Evolutionary conservation across 2,888 invertebrate species (phyloP), one percentile per base, ranked within the genome.

Genomic region (Apamea monoglypha): DNA sequence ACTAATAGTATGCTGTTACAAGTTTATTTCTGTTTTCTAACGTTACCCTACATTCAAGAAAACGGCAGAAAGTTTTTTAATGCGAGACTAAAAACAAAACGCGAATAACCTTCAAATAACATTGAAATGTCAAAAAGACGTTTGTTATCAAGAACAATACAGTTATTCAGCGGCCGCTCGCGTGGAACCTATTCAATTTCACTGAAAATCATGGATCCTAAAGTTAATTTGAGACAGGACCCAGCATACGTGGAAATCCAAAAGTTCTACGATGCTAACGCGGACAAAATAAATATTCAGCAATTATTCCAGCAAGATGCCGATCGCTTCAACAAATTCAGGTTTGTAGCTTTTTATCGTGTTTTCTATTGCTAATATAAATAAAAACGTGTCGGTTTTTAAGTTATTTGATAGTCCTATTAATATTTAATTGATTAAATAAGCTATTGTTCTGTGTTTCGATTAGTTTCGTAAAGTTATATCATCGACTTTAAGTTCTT

Each of bases 321-420:
- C 0, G 96, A 97, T 53, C 98, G 99, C 82, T 99, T 99, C 93
- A 97, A 98, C 74, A 99, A 99, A 95, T 99, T 98, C 97, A 99
- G 99, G 99, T 99, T 96, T 83, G 82, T 80, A 32, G 12, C 36
- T 64, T n/a, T 79, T 16, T n/a, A 50, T 63, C 67, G 10, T 80
- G 74, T 81, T 85, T 83, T 83, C 83, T 86, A 40, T 86, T 83
- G 50, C 76, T 44, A 81, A 78, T 74, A 67, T 69, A 64, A 61
- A 79, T 80, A 81, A 53, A 71, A 74, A 67, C 18, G 44, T 70
- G 73, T 82, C 86, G 83, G 86, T 83, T 82, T 77, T 79, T 7
- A 29, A 36, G 10, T 61, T 56, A 67, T 69, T 68, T 8, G 1
- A 16, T 36, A 50, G 25, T 25, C 7, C 0, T 25, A 12, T 61